Evolutionary conservation across 1,140 invertebrate genomes (phyloP).

Genomic region (Camponotus pennsylvanicus): DNA sequence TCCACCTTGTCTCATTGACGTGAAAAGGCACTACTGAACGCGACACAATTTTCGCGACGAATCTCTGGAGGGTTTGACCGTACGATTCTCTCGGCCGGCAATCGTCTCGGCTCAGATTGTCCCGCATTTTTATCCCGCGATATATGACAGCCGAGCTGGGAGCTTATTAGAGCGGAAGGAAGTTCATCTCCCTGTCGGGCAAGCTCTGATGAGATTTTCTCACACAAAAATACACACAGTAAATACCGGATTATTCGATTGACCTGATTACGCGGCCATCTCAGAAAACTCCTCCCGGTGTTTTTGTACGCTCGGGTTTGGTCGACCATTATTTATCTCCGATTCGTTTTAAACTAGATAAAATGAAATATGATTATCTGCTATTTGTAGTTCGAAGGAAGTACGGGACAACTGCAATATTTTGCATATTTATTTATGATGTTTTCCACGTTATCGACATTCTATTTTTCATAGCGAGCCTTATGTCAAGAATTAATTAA

Average conservation of each 20-base stretch:
- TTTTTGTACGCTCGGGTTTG: neutral
- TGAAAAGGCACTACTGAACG: constrained; percentile 4
- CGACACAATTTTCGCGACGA: constrained; percentile 25
- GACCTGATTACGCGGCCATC: constrained; percentile 28
- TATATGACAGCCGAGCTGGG: constrained; percentile 19
- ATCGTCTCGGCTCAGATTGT: neutral
- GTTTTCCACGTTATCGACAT: neutral
- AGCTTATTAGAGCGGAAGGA: constrained; percentile 15
- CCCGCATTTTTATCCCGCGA: constrained; percentile 2
- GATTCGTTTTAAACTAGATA: neutral
- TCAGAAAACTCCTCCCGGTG: neutral
- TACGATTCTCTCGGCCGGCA: neutral
- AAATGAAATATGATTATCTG: constrained; percentile 35
- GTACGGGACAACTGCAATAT: neutral
- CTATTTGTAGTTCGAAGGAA: neutral
- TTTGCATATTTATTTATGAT: constrained; percentile 2
- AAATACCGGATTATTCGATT: constrained; percentile 38
- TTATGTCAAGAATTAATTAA: neutral
- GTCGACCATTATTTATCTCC: constrained; percentile 18
- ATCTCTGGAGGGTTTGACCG: constrained; percentile 15
- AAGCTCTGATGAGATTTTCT: neutral
- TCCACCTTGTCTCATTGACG: constrained; percentile 65
- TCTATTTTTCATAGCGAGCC: neutral
- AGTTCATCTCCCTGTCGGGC: neutral
- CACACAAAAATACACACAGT: neutral